Evolutionary conservation across 2,113 vertebrate genomes (phyloP).

Genomic region (Calidris pygmaea): DNA sequence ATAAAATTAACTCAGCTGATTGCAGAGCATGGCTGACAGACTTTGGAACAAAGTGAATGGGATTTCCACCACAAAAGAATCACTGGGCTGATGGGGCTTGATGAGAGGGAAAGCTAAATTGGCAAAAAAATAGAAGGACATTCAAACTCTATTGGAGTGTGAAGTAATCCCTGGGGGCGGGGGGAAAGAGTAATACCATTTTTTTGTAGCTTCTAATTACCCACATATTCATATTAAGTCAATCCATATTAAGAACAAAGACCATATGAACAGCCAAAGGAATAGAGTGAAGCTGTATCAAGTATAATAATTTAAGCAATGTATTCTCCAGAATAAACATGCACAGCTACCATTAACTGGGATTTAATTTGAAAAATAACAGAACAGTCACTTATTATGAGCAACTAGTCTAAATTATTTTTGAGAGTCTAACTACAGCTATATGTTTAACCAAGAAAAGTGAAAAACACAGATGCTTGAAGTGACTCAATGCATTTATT

Average conservation of each 20-base stretch:
- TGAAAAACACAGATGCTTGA: neutral
- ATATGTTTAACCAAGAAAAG: neutral
- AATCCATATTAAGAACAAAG: neutral
- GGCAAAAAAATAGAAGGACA: neutral
- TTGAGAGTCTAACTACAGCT: neutral
- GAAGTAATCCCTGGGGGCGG: neutral
- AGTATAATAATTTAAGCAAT: neutral
- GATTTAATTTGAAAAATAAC: neutral
- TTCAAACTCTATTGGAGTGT: neutral
- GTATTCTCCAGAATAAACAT: neutral
- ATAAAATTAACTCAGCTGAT: neutral
- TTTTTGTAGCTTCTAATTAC: neutral
- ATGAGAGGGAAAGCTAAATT: neutral
- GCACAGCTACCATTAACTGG: neutral
- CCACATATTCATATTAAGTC: neutral
- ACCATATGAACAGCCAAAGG: neutral
- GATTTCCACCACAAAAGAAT: neutral
- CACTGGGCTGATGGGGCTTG: neutral
- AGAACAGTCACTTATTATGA: neutral
- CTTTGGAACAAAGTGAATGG: neutral
- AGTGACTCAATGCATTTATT: neutral
- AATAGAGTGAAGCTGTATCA: neutral
- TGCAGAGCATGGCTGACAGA: neutral
- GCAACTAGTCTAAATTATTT: neutral
- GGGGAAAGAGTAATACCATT: neutral